These are phyloP conservation scores for Pempheris klunzingeri DNA, from an alignment of 2,797 vertebrate genomes.

Conservation along the genomic window DNA sequence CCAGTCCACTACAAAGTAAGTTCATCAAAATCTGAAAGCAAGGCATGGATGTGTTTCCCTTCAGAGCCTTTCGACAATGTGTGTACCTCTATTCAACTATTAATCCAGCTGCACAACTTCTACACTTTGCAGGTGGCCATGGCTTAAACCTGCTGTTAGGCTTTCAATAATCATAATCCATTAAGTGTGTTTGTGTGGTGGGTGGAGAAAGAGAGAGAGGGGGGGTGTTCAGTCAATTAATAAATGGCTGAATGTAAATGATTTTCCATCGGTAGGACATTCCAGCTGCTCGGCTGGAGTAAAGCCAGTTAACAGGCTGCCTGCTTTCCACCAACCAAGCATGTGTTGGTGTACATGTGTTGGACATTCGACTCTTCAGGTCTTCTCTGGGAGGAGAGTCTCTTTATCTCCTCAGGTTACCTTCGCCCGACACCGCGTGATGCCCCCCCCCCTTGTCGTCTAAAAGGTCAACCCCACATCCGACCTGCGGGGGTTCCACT, in stretches of 20 bases:
- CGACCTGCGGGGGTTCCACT: slow-evolving; percentile 39
- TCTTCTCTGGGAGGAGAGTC: slow-evolving; percentile 46
- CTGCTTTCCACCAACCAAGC: slow-evolving; percentile 40
- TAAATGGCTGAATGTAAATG: slow-evolving; percentile 49
- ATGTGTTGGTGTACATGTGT: slow-evolving; percentile 31
- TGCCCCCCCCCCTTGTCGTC: slow-evolving; percentile 20
- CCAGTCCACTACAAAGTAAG: slow-evolving; percentile 35
- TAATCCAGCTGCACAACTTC: neutral
- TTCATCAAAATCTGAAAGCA: slow-evolving; percentile 46
- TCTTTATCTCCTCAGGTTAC: slow-evolving; percentile 25
- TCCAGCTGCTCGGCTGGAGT: slow-evolving; percentile 51
- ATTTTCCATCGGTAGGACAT: slow-evolving; percentile 26
- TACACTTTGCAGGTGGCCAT: slow-evolving; percentile 29
- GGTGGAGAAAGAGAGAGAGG: too few species aligned
- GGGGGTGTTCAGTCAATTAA: slow-evolving; percentile 23
- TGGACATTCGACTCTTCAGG: slow-evolving; percentile 21
- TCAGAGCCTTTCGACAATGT: slow-evolving; percentile 12
- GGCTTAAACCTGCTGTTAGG: slow-evolving; percentile 33
- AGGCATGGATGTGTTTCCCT: slow-evolving; percentile 60
- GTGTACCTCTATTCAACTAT: slow-evolving; percentile 1
- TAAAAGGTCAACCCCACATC: slow-evolving; percentile 46
- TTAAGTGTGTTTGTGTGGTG: slow-evolving; percentile 34
- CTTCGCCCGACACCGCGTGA: slow-evolving; percentile 13
- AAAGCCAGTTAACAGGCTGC: slow-evolving; percentile 30
- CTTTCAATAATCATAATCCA: slow-evolving; percentile 37